These are phyloP conservation scores for Microvelia longipes DNA, from an alignment of 1,140 invertebrate species.

Conservation along the genomic window DNA sequence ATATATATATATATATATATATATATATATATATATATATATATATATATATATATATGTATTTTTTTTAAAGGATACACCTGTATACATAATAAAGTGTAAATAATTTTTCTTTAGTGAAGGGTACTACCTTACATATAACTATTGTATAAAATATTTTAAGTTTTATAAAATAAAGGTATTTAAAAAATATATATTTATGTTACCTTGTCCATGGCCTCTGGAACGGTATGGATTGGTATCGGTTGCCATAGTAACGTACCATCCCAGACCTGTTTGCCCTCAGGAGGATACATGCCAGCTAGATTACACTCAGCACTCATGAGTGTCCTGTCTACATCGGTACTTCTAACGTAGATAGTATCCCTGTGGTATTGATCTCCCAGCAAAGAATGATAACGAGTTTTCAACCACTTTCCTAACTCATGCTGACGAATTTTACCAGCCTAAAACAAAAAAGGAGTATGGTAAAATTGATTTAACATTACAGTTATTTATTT, in stretches of 20 bases:
- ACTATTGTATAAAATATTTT: no score
- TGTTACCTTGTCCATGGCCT: constrained; percentile 45
- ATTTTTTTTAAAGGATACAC: no score
- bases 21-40: no score
- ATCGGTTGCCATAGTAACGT: constrained; percentile 73
- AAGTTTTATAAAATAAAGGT: no score
- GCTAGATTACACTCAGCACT: constrained; percentile 71
- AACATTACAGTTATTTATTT: constrained; percentile 50
- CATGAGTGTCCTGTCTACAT: constrained; percentile 77
- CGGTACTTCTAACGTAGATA: constrained; percentile 55
- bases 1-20: no score
- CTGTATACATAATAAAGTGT: no score
- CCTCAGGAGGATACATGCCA: constrained; percentile 49
- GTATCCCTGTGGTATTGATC: constrained; percentile 38
- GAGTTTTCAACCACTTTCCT: constrained; percentile 9
- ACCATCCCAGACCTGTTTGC: constrained; percentile 44
- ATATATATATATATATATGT: no score
- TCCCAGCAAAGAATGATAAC: not conserved
- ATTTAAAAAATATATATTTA: not conserved
- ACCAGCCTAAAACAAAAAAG: constrained; percentile 2
- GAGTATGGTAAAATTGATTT: constrained; percentile 32
- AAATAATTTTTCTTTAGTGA: no score
- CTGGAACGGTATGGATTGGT: constrained; percentile 62
- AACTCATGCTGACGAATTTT: constrained; percentile 5
- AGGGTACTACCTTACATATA: no score